Conservation (phyloP, 37 sponge, comb jelly and placozoan species). For the Aplysina aerophoba region DNA sequence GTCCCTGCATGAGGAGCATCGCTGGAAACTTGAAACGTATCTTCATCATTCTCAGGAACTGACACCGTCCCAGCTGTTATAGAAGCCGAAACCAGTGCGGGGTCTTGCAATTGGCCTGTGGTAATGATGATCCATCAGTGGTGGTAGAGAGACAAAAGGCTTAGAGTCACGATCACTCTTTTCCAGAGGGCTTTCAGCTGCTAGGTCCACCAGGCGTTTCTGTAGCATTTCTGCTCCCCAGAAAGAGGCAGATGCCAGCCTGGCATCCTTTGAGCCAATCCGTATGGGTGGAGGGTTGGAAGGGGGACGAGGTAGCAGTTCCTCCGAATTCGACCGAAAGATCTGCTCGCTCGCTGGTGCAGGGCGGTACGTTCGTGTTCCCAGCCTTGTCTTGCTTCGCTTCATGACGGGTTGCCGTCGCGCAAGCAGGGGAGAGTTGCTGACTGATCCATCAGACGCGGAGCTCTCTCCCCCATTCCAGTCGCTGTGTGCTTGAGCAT, state of each 20-base stretch:
- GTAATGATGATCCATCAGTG: too few species aligned
- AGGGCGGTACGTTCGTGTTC: neutral
- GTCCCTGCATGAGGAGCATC: too few species aligned
- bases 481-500: neutral
- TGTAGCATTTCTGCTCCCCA: constrained; percentile 20
- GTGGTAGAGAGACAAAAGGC: too few species aligned
- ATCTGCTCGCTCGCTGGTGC: neutral
- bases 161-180: too few species aligned
- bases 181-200: neutral
- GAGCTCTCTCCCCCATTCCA: neutral
- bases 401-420: neutral
- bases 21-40: too few species aligned
- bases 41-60: too few species aligned
- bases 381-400: neutral
- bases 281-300: neutral
- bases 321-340: neutral
- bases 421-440: constrained; percentile 3
- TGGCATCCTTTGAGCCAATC: constrained; percentile 17
- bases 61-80: too few species aligned
- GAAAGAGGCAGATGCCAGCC: constrained; percentile 6
- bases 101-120: too few species aligned
- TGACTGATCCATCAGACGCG: neutral
- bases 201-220: neutral
- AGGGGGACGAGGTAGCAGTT: neutral
- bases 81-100: too few species aligned